Evolutionary conservation across 2,888 invertebrate genomes (phyloP).

Genomic region (Drosophila nigricruria): DNA sequence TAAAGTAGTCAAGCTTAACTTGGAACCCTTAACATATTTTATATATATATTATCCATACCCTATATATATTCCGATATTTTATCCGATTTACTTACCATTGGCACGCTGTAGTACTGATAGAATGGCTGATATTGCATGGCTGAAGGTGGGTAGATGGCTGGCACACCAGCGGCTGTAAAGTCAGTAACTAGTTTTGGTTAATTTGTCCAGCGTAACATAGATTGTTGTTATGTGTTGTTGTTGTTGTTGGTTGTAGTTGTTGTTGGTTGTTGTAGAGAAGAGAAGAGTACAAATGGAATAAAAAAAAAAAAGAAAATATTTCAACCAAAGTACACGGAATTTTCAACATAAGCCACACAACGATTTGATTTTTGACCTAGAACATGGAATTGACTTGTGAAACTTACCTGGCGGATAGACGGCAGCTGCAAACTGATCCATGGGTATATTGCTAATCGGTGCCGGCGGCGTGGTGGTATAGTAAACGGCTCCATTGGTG

Average conservation of each 20-base stretch:
- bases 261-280: slow-evolving; percentile 46
- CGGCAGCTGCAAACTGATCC: slow-evolving; percentile 86
- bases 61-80: neutral
- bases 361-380: neutral
- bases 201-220: slow-evolving; percentile 57
- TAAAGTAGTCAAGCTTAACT: no score
- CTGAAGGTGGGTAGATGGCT: slow-evolving; percentile 86
- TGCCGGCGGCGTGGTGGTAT: slow-evolving; percentile 85
- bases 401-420: slow-evolving; percentile 85
- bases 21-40: no score
- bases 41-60: no score
- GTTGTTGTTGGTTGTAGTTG: slow-evolving; percentile 27
- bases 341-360: slow-evolving; percentile 1
- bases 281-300: slow-evolving; percentile 66
- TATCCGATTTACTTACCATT: slow-evolving; percentile 82
- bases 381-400: neutral
- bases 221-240: slow-evolving; percentile 29
- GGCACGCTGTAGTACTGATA: slow-evolving; percentile 86
- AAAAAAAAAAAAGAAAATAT: slow-evolving; percentile 58
- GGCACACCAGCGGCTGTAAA: slow-evolving; percentile 85
- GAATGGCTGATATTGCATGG: slow-evolving; percentile 86
- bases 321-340: slow-evolving; percentile 32
- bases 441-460: slow-evolving; percentile 86
- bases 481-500: slow-evolving; percentile 86
- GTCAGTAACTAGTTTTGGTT: slow-evolving; percentile 82